Percentiles rank a stretch among this genome's conserved stretches.
These are phyloP conservation scores for Drosophila yakuba DNA, from an alignment of 1,140 invertebrate species.

Conservation along the genomic window DNA sequence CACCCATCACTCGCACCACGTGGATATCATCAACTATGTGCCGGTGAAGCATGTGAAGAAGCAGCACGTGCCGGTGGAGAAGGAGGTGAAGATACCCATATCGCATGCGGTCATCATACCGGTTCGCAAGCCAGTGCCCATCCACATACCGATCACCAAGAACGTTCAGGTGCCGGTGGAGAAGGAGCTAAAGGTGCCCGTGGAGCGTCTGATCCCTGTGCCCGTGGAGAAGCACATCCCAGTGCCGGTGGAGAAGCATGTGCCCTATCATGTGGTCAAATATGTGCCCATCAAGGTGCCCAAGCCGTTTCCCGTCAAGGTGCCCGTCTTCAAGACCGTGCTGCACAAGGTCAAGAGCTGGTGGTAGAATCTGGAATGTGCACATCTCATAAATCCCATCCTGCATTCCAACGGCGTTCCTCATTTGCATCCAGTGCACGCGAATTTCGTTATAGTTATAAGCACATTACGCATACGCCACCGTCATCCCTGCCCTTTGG, in stretches of 20 bases:
- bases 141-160: slow-evolving; percentile 90
- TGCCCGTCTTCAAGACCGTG: slow-evolving; percentile 90
- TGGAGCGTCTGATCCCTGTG: slow-evolving; percentile 90
- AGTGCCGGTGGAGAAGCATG: slow-evolving; percentile 90
- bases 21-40: slow-evolving; percentile 89
- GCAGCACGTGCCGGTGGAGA: slow-evolving; percentile 88
- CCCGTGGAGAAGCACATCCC: slow-evolving; percentile 90
- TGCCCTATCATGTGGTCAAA: slow-evolving; percentile 90
- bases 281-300: slow-evolving; percentile 90
- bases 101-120: slow-evolving; percentile 89
- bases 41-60: slow-evolving; percentile 89
- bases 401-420: neutral
- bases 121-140: slow-evolving; percentile 90
- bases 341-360: slow-evolving; percentile 86
- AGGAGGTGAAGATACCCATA: slow-evolving; percentile 88
- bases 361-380: slow-evolving; percentile 61
- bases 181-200: slow-evolving; percentile 89
- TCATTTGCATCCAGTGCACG: slow-evolving; percentile 32
- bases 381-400: neutral
- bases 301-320: slow-evolving; percentile 90
- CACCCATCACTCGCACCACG: slow-evolving; percentile 85
- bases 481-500: slow-evolving; percentile 3
- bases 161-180: slow-evolving; percentile 89
- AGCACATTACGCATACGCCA: slow-evolving; percentile 58
- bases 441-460: slow-evolving; percentile 57